Base-by-base conservation (phyloP, 1,140 invertebrate genomes). In the Lepidurus apus region DNA sequence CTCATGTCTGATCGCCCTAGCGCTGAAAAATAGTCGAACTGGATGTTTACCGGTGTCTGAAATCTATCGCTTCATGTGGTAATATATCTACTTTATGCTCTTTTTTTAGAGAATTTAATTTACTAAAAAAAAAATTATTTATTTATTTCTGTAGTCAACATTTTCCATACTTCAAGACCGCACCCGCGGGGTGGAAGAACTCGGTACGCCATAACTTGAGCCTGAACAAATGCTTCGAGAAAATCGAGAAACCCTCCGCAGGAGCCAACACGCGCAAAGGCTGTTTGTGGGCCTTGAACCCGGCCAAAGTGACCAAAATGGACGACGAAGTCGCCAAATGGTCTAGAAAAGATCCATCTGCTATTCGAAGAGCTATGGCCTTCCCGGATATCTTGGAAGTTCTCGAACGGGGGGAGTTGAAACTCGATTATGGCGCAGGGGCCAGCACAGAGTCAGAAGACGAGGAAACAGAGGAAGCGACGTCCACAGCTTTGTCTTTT, bases 41-140 rank as follows among this genome's bases (percentile, higher is more conserved):
- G 97, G 97, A 74, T 96, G 94, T 82, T 86, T 99, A 82, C 97
- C 97, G 2, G 97, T 99, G 8, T 97, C 96, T 8, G 97, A 98
- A 87, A 99, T 99, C 80, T 99, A 98, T 85, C 97, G 95, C 85
- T 98, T 98, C 84, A 98, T 98, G 92, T 98, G 94, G 94, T 96
- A 87, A 91, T 90, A 80, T 80, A 73, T 42, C 13, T 42, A 17
- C 7, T n/a, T 11, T 7, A 34, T 34, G 1, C 74, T 43, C n/a
- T n/a, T 75, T 75, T n/a, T n/a, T 17, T 21, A 17, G 7, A 8
- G 1, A 74, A 13, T 74, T 74, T 5, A 21, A 75, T 21, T 44
- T 13, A 21, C n/a, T 75, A 5, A 7, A 21, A 75, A 11, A 75
- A 10, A 42, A 34, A 3, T 34, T 34, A 34, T 34, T 1, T 34